phyloP scores from a whole-genome alignment of 2,113 vertebrate genomes.

The Anser cygnoides region DNA sequence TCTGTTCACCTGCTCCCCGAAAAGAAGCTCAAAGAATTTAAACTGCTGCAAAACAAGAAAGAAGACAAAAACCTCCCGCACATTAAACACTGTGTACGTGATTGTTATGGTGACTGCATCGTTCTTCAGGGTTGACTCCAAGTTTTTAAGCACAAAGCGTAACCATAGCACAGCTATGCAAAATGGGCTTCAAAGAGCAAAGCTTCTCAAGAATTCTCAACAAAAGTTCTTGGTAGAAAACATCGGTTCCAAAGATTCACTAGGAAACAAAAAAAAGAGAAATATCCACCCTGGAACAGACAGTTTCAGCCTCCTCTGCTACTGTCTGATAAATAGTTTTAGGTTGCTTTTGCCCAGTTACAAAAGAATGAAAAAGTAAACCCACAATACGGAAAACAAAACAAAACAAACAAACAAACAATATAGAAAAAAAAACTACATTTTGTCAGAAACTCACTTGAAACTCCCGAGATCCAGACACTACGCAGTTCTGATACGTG shows the following conservation, averaged over 20 bases:
- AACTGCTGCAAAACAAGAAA: conserved; percentile 22
- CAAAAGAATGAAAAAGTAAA: neutral
- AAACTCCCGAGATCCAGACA: neutral
- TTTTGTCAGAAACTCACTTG: neutral
- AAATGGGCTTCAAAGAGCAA: neutral
- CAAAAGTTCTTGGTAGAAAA: neutral
- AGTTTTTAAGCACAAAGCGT: neutral
- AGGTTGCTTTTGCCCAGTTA: neutral
- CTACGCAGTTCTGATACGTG: neutral
- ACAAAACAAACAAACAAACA: neutral
- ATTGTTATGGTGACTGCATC: neutral
- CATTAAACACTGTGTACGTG: neutral
- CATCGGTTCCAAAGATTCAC: neutral
- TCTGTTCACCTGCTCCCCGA: neutral
- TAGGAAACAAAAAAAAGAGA: neutral
- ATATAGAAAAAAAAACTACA: neutral
- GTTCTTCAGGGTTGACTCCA: neutral
- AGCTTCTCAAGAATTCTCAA: neutral
- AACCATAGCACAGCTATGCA: neutral
- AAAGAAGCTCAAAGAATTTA: neutral
- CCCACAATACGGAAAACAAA: neutral
- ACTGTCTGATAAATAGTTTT: neutral
- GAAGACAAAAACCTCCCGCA: conserved; percentile 12
- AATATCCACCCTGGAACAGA: neutral
- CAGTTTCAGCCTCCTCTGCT: neutral